Percentiles rank a stretch among this genome's conserved stretches.
These are phyloP conservation scores for Syngnathus acus DNA, from an alignment of 2,797 vertebrate genomes.

Conservation along the genomic window DNA sequence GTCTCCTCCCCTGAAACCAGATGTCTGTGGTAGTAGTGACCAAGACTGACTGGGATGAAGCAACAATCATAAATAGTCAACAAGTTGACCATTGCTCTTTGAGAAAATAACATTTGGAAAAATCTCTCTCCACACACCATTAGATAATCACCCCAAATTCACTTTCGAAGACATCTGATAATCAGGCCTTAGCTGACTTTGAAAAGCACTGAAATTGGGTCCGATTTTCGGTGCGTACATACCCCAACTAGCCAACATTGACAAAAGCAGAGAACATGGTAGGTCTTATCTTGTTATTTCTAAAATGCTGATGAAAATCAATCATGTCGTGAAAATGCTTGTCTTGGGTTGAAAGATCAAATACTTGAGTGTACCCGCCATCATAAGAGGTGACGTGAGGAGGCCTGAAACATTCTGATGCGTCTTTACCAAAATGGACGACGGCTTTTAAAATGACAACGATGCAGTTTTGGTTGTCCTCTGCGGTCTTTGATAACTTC, in stretches of 20 bases:
- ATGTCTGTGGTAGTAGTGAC: too few relatives aligned
- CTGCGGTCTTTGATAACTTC: background rate
- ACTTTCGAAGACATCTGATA: background rate
- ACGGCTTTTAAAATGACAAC: background rate
- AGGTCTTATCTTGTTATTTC: background rate
- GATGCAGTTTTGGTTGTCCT: background rate
- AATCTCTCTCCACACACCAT: too few relatives aligned
- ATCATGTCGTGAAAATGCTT: background rate
- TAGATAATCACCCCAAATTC: background rate
- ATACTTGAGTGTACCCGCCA: background rate
- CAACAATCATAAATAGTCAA: too few relatives aligned
- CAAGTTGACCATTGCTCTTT: too few relatives aligned
- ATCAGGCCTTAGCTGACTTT: background rate
- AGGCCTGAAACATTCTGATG: conserved; percentile 1
- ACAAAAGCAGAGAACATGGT: background rate
- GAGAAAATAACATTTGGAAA: too few relatives aligned
- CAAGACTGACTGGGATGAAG: too few relatives aligned
- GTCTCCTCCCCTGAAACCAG: too few relatives aligned
- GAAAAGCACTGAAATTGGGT: background rate
- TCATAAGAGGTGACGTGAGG: background rate
- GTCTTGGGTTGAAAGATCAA: background rate
- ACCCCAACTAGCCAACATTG: background rate
- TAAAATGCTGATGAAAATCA: background rate
- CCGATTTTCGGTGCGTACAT: background rate
- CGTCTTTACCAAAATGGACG: background rate